These are phyloP conservation scores for Papilio aristodemus DNA, from an alignment of 1,140 invertebrate genomes.

Conservation along the genomic window DNA sequence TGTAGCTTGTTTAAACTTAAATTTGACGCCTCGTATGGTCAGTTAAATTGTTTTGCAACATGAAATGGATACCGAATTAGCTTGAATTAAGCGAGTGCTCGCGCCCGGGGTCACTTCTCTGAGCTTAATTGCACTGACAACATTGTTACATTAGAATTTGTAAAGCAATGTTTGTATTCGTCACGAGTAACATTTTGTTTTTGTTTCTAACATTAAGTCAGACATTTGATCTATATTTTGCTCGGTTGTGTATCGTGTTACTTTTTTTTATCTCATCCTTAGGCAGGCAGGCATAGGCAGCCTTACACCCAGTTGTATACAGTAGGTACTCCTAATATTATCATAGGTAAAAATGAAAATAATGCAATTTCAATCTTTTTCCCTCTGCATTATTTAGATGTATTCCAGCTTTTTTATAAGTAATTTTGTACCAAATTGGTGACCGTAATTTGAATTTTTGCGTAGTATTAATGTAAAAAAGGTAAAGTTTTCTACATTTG, in stretches of 20 bases:
- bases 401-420: too few relatives aligned
- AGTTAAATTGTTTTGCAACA: slow-evolving; percentile 30
- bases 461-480: neutral
- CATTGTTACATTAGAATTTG: slow-evolving; percentile 2
- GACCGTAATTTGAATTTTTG: too few relatives aligned
- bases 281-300: too few relatives aligned
- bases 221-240: too few relatives aligned
- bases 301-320: too few relatives aligned
- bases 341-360: too few relatives aligned
- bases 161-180: neutral
- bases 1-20: slow-evolving; percentile 33
- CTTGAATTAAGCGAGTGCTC: slow-evolving; percentile 21
- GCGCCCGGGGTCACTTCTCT: neutral
- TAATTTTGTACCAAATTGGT: too few relatives aligned
- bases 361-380: too few relatives aligned
- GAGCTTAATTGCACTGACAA: slow-evolving; percentile 7
- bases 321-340: too few relatives aligned
- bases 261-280: too few relatives aligned
- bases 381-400: too few relatives aligned
- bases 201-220: neutral
- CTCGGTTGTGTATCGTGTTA: too few relatives aligned
- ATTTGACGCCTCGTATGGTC: slow-evolving; percentile 25
- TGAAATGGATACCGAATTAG: slow-evolving; percentile 27
- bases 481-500: neutral
- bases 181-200: neutral